Percentiles rank a stretch among this genome's conserved stretches.
These are phyloP conservation scores for Phasia obesa DNA, from an alignment of 2,888 invertebrate species.

Conservation along the genomic window DNA sequence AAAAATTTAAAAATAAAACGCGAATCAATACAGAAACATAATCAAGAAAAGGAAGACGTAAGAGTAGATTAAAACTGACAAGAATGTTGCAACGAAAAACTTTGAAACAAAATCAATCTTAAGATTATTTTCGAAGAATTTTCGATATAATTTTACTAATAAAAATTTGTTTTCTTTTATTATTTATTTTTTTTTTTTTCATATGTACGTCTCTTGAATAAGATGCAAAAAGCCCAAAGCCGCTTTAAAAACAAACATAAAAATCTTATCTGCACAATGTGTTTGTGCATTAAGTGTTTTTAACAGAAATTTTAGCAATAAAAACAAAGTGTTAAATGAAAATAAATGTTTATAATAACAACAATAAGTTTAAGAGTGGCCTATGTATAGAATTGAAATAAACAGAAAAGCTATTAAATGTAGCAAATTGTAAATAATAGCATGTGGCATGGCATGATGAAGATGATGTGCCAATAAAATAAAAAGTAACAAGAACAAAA, in stretches of 20 bases:
- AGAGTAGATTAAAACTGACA: conserved; percentile 49
- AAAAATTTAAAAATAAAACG: conserved; percentile 29
- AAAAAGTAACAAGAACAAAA: background rate
- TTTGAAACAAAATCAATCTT: conserved; percentile 57
- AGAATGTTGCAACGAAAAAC: conserved; percentile 15
- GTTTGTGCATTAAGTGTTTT: conserved; percentile 20
- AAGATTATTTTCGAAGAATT: conserved; percentile 57
- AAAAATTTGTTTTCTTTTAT: conserved; percentile 19
- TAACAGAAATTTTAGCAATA: conserved; percentile 35
- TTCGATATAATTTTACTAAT: conserved; percentile 35
- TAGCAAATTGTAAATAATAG: conserved; percentile 35
- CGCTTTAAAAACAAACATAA: conserved; percentile 32
- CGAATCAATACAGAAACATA: too few relatives aligned
- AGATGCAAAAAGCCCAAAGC: conserved; percentile 58
- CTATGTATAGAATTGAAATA: background rate
- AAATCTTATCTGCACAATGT: too few relatives aligned
- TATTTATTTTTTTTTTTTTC: background rate
- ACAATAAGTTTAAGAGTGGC: background rate
- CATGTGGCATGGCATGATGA: conserved; percentile 14
- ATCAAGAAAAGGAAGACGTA: conserved; percentile 31
- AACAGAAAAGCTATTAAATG: conserved; percentile 11
- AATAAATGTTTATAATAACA: conserved; percentile 19
- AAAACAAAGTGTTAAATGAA: conserved; percentile 54
- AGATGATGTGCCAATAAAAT: conserved; percentile 4
- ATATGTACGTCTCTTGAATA: background rate